phyloP scores from a whole-genome alignment of 2,888 invertebrate species.

The Drosophila parthenogenetica region DNA sequence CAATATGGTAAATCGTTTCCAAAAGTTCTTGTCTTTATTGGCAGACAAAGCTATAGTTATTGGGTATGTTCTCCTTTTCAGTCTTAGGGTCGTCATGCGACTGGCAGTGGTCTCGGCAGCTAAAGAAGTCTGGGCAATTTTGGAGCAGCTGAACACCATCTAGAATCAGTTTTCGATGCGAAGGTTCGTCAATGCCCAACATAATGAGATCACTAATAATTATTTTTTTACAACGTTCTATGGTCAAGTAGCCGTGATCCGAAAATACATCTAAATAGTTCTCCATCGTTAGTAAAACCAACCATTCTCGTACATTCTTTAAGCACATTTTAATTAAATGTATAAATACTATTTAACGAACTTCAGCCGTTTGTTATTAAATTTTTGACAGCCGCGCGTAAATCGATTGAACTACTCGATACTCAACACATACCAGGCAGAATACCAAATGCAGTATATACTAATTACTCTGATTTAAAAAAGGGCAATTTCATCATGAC shows the following conservation, averaged over 20 bases:
- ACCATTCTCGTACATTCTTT: conserved; percentile 58
- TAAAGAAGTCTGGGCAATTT: conserved; percentile 26
- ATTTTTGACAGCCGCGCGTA: conserved; percentile 30
- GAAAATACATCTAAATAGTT: conserved; percentile 37
- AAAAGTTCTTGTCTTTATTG: not conserved
- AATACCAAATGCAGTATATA: not conserved
- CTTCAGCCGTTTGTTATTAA: not conserved
- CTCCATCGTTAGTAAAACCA: conserved; percentile 62
- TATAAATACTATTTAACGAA: not conserved
- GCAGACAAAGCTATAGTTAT: too few relatives aligned
- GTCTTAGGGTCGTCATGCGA: conserved; percentile 3
- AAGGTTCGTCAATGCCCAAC: conserved; percentile 45
- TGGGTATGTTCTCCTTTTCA: not conserved
- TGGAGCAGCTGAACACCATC: conserved; percentile 48
- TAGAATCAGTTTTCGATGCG: conserved; percentile 47
- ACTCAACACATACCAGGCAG: not conserved
- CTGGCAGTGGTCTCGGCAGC: conserved; percentile 37
- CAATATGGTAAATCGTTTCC: not conserved
- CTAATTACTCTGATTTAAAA: not conserved
- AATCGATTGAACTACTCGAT: conserved; percentile 21
- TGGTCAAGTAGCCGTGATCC: conserved; percentile 42
- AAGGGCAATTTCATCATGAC: too few relatives aligned
- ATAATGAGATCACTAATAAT: conserved; percentile 40
- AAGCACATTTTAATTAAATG: conserved; percentile 41
- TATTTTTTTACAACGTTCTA: conserved; percentile 44